Base-by-base conservation (phyloP, 2,888 invertebrate genomes). In the Busseola fusca region DNA sequence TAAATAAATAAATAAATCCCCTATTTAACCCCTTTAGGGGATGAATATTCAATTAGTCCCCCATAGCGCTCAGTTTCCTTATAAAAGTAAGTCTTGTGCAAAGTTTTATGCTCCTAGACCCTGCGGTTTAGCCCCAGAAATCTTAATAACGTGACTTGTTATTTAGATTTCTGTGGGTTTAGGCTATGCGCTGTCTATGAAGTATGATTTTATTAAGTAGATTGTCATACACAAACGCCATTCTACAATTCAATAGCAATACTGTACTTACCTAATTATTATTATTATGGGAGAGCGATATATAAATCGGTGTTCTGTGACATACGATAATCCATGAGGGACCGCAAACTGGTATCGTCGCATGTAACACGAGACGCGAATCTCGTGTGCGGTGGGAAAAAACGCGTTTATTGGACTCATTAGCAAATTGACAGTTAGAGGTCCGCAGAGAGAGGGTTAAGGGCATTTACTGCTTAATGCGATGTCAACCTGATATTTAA, bases 301-400 rank as follows among this genome's bases (percentile, higher is more conserved):
- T 10, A 3, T 56, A 37, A 34, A 59, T 45, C 21, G 30, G 30
- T 21, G 16, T 70, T 50, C 1, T 21, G 21, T 69, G 54, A 65
- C 54, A 59, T 48, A 52, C 27, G 14, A 66, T 56, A 73, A 64
- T 67, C 64, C 56, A 21, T 12, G 16, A 76, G 63, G 42, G 54
- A 71, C 59, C 59, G 54, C 58, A 60, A 71, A 71, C 60, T 82
- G 37, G 59, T 68, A 63, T 63, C 62, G 21, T 63, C 48, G 30
- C 65, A 34, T 66, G 73, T 68, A 81, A 81, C 57, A 45, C 14
- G 68, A 71, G 66, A 72, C 34, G 25, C 27, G 37, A 30, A 74
- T 70, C 65, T 76, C 64, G 40, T 74, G 64, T 65, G 72, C 54
- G 75, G 70, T 69, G 65, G 62, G 63, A 69, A 62, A 73, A 70